These are phyloP conservation scores for Drosophila ogumai DNA, from an alignment of 1,140 invertebrate genomes.

Conservation along the genomic window DNA sequence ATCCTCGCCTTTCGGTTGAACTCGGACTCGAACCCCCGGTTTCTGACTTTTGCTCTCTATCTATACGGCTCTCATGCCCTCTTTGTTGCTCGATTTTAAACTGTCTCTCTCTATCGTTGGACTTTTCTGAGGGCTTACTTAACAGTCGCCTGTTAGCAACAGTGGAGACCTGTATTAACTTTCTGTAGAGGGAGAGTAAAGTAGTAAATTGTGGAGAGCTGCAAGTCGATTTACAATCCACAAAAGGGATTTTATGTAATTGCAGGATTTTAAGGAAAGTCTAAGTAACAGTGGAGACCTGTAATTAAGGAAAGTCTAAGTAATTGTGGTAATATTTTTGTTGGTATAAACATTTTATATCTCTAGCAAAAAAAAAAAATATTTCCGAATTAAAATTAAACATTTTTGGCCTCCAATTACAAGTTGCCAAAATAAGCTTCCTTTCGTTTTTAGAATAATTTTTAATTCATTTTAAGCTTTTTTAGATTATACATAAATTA, in stretches of 20 bases:
- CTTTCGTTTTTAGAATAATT: neutral
- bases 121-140: neutral
- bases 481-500: neutral
- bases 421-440: neutral
- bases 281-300: too few relatives aligned
- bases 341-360: too few relatives aligned
- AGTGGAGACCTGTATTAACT: neutral
- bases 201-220: constrained; percentile 2
- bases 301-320: neutral
- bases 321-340: neutral
- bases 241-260: neutral
- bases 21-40: constrained; percentile 17
- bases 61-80: neutral
- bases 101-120: constrained; percentile 7
- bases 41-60: constrained; percentile 19
- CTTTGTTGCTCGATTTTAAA: neutral
- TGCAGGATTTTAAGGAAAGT: neutral
- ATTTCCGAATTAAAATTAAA: too few relatives aligned
- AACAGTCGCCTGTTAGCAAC: constrained; percentile 16
- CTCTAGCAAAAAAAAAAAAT: too few relatives aligned
- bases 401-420: too few relatives aligned
- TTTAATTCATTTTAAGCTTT: neutral
- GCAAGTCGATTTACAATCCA: neutral
- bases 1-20: neutral
- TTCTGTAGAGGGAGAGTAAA: constrained; percentile 1